phyloP scores from a whole-genome alignment of 2,797 vertebrate species.

The Leptodactylus fallax region DNA sequence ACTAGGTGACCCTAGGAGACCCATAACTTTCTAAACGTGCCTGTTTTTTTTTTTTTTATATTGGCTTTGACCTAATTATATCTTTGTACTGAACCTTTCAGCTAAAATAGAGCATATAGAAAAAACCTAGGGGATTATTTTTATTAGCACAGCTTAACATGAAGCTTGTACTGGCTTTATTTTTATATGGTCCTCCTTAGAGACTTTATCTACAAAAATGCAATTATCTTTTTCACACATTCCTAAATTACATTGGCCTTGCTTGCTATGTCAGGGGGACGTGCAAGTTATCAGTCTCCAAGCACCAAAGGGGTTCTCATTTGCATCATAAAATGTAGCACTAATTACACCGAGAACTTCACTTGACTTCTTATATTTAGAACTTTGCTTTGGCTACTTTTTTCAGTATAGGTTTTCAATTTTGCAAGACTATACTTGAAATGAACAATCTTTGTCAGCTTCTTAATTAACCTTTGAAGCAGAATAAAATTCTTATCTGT shows the following conservation, averaged over 20 bases:
- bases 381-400: constrained; percentile 18
- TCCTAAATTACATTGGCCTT: constrained; percentile 49
- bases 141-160: constrained; percentile 43
- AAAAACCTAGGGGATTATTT: constrained; percentile 34
- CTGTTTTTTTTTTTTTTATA: neutral
- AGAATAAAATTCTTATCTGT: neutral
- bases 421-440: neutral
- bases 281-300: constrained; percentile 28
- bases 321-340: constrained; percentile 28
- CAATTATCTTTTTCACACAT: constrained; percentile 58
- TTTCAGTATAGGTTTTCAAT: neutral
- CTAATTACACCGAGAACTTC: neutral
- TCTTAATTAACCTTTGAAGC: constrained; percentile 1
- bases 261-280: constrained; percentile 37
- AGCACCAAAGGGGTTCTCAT: constrained; percentile 27
- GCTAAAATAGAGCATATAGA: constrained; percentile 37
- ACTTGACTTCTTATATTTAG: constrained; percentile 22
- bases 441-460: neutral
- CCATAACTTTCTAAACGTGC: neutral
- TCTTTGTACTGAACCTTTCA: constrained; percentile 31
- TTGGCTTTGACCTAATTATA: constrained; percentile 43
- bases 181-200: constrained; percentile 35
- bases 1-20: constrained; percentile 1
- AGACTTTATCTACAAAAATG: constrained; percentile 35
- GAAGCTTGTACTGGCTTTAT: constrained; percentile 3